Conservation (phyloP, 2,113 vertebrate species). For the Spizaetus ornatus region DNA sequence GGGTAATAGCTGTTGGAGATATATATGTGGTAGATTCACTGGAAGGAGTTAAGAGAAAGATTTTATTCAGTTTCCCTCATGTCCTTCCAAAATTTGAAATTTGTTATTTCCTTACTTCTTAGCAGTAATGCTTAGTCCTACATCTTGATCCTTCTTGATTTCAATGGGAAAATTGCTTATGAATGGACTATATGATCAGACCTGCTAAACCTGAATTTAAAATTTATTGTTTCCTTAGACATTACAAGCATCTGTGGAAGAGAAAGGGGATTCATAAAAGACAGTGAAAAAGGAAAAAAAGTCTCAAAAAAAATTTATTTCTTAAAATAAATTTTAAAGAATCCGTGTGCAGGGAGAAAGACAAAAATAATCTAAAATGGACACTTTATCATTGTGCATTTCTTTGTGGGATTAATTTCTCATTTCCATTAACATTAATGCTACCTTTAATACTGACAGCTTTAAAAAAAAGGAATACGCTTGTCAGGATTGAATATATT, state of each 20-base stretch:
- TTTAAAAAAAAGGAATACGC: not conserved
- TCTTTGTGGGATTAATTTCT: not conserved
- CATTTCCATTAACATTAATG: not conserved
- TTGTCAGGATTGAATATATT: not conserved
- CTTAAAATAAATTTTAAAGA: not conserved
- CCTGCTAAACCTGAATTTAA: not conserved
- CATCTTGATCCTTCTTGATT: not conserved
- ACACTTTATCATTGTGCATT: not conserved
- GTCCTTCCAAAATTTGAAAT: not conserved
- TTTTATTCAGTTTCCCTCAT: not conserved
- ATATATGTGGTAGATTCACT: not conserved
- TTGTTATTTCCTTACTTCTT: not conserved
- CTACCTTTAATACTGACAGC: not conserved
- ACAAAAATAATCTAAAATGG: not conserved
- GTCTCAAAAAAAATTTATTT: not conserved
- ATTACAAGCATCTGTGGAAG: not conserved
- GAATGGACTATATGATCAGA: not conserved
- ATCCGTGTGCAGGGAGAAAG: too few relatives aligned
- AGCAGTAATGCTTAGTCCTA: not conserved
- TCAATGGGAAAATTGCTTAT: not conserved
- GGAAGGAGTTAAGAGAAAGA: not conserved
- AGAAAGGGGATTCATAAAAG: not conserved
- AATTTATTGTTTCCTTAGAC: not conserved
- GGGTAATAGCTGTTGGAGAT: not conserved
- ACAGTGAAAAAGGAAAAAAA: not conserved